Evolutionary conservation across 2,888 invertebrate genomes (phyloP).

Genomic region (Lumbricus terrestris): DNA sequence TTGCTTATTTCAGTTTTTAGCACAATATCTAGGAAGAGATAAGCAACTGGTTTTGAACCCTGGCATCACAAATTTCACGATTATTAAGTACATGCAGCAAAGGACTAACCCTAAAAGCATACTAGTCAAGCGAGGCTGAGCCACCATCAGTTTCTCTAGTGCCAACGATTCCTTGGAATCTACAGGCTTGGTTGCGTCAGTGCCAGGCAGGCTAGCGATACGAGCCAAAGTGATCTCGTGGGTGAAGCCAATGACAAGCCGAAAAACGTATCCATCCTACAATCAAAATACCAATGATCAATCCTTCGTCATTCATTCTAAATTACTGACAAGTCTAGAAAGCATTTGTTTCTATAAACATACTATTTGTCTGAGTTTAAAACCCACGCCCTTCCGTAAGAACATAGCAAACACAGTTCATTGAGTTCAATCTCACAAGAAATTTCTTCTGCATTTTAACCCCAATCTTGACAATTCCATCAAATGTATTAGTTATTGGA

Average conservation of each 20-base stretch:
- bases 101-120: not conserved
- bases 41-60: too few relatives aligned
- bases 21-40: too few relatives aligned
- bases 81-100: not conserved
- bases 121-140: not conserved
- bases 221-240: not conserved
- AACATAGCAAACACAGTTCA: not conserved
- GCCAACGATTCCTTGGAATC: conserved; percentile 8
- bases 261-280: conserved; percentile 12
- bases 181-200: not conserved
- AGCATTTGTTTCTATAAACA: not conserved
- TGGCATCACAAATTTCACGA: too few relatives aligned
- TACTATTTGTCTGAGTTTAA: not conserved
- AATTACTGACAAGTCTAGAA: not conserved
- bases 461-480: not conserved
- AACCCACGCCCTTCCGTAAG: not conserved
- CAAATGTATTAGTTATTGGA: not conserved
- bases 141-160: not conserved
- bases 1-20: too few relatives aligned
- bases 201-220: not conserved
- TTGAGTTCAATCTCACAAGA: not conserved
- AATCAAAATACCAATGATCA: not conserved
- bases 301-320: not conserved
- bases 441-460: not conserved
- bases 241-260: not conserved